Evolutionary conservation across 2,113 vertebrate species (phyloP), one percentile per base, ranked within the genome.

Genomic region (Mus spicilegus): DNA sequence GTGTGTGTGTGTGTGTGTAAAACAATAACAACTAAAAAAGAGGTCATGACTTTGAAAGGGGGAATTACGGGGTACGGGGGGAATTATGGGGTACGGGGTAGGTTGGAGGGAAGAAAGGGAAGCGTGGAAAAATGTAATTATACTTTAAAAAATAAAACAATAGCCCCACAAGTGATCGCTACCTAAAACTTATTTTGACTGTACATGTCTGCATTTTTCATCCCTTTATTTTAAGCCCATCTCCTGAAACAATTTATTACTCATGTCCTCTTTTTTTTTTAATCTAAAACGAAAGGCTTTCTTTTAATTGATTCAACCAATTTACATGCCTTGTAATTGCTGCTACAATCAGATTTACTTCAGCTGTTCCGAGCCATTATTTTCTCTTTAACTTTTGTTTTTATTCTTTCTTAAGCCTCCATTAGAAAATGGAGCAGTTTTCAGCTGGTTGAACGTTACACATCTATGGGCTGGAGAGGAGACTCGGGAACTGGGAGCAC

Each of bases 231-330:
- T 73, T 67, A 84, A 93, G 24, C 19, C 19, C 30, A 63, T 63
- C 26, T 72, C 69, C 65, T 85, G 70, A 95, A 96, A 67, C 42
- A 72, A 65, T 77, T 63, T 76, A n/a, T 78, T 56, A 51, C 67
- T 33, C 54, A 9, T 70, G 39, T 22, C 26, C 82, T n/a, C 54
- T 84, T 82, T 54, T 28, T 49, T 75, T 69, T 8, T 3, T 65
- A 78, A 51, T 39, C 54, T 20, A 65, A 22, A 17, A 11, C 26
- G 11, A 85, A 93, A 39, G 91, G 46, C 76, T 90, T 73, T 72
- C 78, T 75, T 75, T 78, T 84, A n/a, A 93, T 96, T 65, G 75
- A 77, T 82, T 90, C 76, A 87, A 87, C 75, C 81, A 69, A 67
- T 81, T 90, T 75, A 24, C 67, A 63, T 69, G 81, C 72, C 54